These are phyloP conservation scores for Umimayanthus kanabou DNA, from an alignment of 92 coral and sea anemone genomes.

Conservation along the genomic window DNA sequence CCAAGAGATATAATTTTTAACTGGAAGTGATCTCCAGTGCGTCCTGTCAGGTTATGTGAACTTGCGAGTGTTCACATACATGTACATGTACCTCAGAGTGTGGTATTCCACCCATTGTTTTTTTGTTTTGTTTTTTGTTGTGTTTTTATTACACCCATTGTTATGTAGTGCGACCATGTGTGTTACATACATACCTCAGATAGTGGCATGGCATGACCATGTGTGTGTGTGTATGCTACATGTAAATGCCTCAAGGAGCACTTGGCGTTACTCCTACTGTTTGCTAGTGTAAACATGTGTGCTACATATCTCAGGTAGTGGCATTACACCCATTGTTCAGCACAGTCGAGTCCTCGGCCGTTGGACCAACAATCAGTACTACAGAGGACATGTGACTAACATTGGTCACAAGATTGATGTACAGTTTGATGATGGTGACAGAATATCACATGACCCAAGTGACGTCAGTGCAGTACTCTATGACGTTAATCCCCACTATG, in stretches of 20 bases:
- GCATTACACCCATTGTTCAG: conserved; percentile 38
- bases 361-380: conserved; percentile 57
- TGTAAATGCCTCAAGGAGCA: too few species aligned
- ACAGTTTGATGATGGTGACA: conserved; percentile 66
- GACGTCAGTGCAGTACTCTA: conserved; percentile 57
- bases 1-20: not conserved
- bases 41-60: not conserved
- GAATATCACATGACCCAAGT: conserved; percentile 58
- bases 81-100: conserved; percentile 4
- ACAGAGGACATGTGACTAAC: conserved; percentile 62
- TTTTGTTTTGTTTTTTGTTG: too few species aligned
- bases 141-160: too few species aligned
- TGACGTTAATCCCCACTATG: conserved; percentile 59
- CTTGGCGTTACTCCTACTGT: too few species aligned
- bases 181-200: too few species aligned
- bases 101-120: conserved; percentile 5
- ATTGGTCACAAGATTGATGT: conserved; percentile 59
- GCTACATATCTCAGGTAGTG: conserved; percentile 28
- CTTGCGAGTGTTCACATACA: not conserved
- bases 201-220: too few species aligned
- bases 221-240: too few species aligned
- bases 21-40: not conserved
- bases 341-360: conserved; percentile 64
- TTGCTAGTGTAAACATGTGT: not conserved
- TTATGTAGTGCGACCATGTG: too few species aligned